These are phyloP conservation scores for Heteropelma amictum DNA, from an alignment of 2,888 invertebrate genomes.

Conservation along the genomic window DNA sequence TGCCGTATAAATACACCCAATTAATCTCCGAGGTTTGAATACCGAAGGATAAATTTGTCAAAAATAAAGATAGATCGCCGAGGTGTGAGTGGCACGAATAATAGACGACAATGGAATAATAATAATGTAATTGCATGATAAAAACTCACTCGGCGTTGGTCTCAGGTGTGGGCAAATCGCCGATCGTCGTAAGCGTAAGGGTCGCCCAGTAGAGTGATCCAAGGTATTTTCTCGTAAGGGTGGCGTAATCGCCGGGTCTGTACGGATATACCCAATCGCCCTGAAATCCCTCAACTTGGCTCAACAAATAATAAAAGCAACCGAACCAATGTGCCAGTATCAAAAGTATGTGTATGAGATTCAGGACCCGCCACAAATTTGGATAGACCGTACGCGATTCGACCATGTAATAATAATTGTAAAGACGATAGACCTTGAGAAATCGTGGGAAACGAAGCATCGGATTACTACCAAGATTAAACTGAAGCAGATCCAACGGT, in stretches of 20 bases:
- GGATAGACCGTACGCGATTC: slow-evolving; percentile 97
- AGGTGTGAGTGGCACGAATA: neutral
- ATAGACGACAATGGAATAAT: neutral
- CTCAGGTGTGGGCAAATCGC: slow-evolving; percentile 96
- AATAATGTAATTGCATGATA: slow-evolving; percentile 20
- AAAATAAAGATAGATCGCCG: neutral
- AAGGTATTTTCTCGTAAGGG: slow-evolving; percentile 94
- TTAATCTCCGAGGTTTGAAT: too few species aligned
- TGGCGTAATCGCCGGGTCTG: slow-evolving; percentile 92
- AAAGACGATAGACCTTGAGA: slow-evolving; percentile 94
- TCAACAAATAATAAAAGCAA: slow-evolving; percentile 96
- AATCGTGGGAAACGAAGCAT: slow-evolving; percentile 93
- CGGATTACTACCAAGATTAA: slow-evolving; percentile 90
- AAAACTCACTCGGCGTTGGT: slow-evolving; percentile 96
- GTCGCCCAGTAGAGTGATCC: slow-evolving; percentile 98
- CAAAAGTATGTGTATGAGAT: slow-evolving; percentile 95
- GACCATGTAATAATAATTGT: slow-evolving; percentile 96
- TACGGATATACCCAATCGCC: slow-evolving; percentile 95
- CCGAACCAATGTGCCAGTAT: slow-evolving; percentile 99
- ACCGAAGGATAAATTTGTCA: neutral
- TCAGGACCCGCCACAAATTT: slow-evolving; percentile 96
- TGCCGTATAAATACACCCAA: too few species aligned
- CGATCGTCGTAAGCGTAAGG: slow-evolving; percentile 95
- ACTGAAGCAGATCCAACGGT: slow-evolving; percentile 92
- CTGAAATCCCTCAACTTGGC: slow-evolving; percentile 93